phyloP scores from a whole-genome alignment of 1,140 invertebrate genomes.

The Hycleus phaleratus region DNA sequence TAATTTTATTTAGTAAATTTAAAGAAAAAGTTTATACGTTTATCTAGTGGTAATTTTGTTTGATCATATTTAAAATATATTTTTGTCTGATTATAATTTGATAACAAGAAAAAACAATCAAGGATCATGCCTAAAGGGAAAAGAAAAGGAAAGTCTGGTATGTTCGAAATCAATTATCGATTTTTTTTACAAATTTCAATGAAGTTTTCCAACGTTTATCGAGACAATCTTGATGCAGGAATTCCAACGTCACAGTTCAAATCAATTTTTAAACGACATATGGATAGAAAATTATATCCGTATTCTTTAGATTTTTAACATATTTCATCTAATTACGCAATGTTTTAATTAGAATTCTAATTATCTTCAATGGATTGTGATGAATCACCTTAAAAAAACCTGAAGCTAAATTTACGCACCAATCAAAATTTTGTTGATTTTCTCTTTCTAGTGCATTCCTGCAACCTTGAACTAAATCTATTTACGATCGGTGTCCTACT shows the following conservation, averaged over 20 bases:
- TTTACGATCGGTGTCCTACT: no score
- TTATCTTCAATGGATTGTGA: no score
- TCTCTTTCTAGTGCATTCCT: no score
- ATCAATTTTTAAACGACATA: background rate
- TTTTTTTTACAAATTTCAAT: background rate
- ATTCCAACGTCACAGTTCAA: background rate
- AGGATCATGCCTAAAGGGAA: slow-evolving; percentile 40
- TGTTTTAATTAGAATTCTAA: no score
- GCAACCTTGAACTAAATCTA: no score
- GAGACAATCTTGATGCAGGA: background rate
- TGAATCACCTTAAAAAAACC: no score
- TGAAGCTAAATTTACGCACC: no score
- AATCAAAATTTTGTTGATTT: no score
- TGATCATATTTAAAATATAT: background rate
- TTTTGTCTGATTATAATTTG: background rate
- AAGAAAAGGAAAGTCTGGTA: slow-evolving; percentile 40
- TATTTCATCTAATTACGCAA: no score
- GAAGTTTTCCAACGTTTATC: background rate
- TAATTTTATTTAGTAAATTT: slow-evolving; percentile 37
- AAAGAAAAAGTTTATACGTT: slow-evolving; percentile 29
- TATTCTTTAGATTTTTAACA: no score
- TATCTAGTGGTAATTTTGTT: background rate
- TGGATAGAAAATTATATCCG: background rate
- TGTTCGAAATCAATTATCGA: slow-evolving; percentile 8
- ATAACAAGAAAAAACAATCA: slow-evolving; percentile 11